Evolutionary conservation across 2,888 invertebrate genomes (phyloP).

Genomic region (Carabus problematicus): DNA sequence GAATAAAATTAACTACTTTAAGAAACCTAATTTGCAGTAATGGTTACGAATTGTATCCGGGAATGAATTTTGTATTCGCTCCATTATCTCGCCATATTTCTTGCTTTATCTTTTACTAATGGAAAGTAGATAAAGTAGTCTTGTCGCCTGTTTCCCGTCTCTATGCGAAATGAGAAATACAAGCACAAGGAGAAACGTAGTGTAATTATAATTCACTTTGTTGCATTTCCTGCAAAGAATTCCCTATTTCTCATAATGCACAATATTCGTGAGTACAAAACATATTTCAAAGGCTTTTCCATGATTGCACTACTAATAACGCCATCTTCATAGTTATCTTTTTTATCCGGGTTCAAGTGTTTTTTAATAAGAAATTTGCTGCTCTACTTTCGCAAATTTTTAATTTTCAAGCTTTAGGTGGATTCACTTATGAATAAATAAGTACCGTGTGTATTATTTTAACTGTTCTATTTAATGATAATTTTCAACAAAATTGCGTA

Average conservation of each 20-base stretch:
- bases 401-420: constrained; percentile 7
- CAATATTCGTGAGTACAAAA: constrained; percentile 15
- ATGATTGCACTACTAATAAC: constrained; percentile 12
- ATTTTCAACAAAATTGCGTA: constrained; percentile 8
- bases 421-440: constrained; percentile 4
- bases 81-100: no score
- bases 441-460: neutral
- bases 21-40: no score
- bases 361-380: no score
- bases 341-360: neutral
- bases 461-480: constrained; percentile 8
- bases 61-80: no score
- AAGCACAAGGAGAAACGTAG: constrained; percentile 1
- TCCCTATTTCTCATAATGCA: constrained; percentile 1
- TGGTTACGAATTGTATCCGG: no score
- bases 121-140: constrained; percentile 6
- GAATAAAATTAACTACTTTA: no score
- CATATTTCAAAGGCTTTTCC: constrained; percentile 19
- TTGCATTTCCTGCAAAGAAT: neutral
- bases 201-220: constrained; percentile 7
- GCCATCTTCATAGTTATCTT: constrained; percentile 19
- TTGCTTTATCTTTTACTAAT: neutral
- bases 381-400: neutral
- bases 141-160: neutral
- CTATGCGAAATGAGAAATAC: constrained; percentile 5